Conservation (phyloP, 2,797 vertebrate species). For the Merluccius polli region DNA sequence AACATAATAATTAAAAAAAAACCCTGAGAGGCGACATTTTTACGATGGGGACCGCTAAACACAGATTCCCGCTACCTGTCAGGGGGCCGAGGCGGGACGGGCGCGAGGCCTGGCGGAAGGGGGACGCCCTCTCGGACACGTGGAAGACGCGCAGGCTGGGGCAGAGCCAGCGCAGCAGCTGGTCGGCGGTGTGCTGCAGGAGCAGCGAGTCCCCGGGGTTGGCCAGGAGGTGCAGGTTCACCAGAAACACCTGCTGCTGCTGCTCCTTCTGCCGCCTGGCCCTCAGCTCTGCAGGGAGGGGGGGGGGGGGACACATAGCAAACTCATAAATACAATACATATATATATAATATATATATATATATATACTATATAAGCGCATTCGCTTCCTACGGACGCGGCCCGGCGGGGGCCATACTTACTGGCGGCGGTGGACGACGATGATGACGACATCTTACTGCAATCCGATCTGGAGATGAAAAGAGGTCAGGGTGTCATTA, state of each 20-base stretch:
- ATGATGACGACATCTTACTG: conserved; percentile 70
- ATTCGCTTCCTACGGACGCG: not conserved
- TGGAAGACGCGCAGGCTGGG: conserved; percentile 81
- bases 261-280: conserved; percentile 61
- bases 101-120: conserved; percentile 57
- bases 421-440: conserved; percentile 40
- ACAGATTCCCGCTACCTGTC: conserved; percentile 46
- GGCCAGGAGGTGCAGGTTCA: conserved; percentile 87
- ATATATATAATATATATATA: too few relatives aligned
- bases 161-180: conserved; percentile 80
- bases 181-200: conserved; percentile 84
- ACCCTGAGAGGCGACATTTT: too few relatives aligned
- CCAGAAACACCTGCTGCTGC: conserved; percentile 52
- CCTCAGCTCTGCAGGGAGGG: conserved; percentile 45
- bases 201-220: conserved; percentile 75
- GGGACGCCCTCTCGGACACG: conserved; percentile 82
- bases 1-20: not conserved
- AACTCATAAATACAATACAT: not conserved
- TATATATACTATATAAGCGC: not conserved
- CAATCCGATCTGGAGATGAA: conserved; percentile 61
- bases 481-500: not conserved
- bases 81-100: conserved; percentile 44
- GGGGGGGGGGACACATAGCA: not conserved
- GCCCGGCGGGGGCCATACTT: conserved; percentile 34
- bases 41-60: too few relatives aligned